phyloP scores from a whole-genome alignment of 2,888 invertebrate species.

The Drosophila merina region DNA sequence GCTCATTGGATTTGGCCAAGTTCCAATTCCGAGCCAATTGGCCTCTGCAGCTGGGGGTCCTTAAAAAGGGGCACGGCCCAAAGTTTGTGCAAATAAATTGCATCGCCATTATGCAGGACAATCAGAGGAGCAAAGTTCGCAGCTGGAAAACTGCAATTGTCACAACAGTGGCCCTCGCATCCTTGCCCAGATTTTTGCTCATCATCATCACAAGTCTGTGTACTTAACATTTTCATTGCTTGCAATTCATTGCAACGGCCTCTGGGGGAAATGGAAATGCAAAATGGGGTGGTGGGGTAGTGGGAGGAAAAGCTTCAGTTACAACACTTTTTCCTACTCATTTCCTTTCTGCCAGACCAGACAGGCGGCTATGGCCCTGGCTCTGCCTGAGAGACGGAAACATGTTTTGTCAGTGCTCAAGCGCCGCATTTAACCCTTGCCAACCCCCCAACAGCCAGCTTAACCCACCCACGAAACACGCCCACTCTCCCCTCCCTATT shows the following conservation, averaged over 20 bases:
- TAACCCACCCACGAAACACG: slow-evolving; percentile 18
- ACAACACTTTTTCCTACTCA: slow-evolving; percentile 69
- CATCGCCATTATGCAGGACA: slow-evolving; percentile 54
- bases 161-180: slow-evolving; percentile 34
- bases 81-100: slow-evolving; percentile 75
- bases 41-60: slow-evolving; percentile 4
- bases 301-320: slow-evolving; percentile 29
- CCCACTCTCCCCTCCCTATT: slow-evolving; percentile 36
- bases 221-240: slow-evolving; percentile 73
- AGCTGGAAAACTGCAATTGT: slow-evolving; percentile 44
- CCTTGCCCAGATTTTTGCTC: slow-evolving; percentile 48
- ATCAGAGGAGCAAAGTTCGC: slow-evolving; percentile 6
- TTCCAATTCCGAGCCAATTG: slow-evolving; percentile 29
- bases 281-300: not conserved
- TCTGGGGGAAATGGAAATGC: slow-evolving; percentile 17
- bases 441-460: slow-evolving; percentile 8
- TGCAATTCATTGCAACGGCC: slow-evolving; percentile 49
- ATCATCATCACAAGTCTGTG: slow-evolving; percentile 47
- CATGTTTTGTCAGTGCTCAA: slow-evolving; percentile 76
- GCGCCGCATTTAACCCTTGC: slow-evolving; percentile 72
- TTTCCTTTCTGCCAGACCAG: slow-evolving; percentile 55
- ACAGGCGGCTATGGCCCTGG: slow-evolving; percentile 15
- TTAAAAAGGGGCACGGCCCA: slow-evolving; percentile 14
- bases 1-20: slow-evolving; percentile 24
- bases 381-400: slow-evolving; percentile 60